These are phyloP conservation scores for Cinclus mexicanus DNA, from an alignment of 2,113 vertebrate genomes.

Conservation along the genomic window DNA sequence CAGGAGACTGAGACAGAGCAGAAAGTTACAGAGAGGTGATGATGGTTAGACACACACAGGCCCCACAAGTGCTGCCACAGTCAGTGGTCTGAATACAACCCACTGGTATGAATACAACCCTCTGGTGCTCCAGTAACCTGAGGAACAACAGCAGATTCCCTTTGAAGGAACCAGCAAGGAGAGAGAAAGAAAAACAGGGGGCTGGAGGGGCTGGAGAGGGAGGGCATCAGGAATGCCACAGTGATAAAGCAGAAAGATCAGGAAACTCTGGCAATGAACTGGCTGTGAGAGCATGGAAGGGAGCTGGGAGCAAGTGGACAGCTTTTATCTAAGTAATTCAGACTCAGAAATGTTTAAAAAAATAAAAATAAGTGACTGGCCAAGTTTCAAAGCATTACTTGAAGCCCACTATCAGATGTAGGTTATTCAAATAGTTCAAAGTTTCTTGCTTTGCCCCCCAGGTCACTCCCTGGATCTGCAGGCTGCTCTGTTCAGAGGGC, in stretches of 20 bases:
- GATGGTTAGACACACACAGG: background rate
- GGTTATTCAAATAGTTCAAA: background rate
- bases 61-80: rapidly evolving
- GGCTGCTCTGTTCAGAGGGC: background rate
- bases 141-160: background rate
- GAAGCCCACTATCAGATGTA: background rate
- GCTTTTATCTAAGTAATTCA: background rate
- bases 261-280: background rate
- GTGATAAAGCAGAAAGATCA: background rate
- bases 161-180: background rate
- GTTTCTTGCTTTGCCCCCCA: background rate
- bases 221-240: background rate
- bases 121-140: background rate
- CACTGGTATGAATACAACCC: background rate
- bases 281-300: background rate
- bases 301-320: background rate
- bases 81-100: background rate
- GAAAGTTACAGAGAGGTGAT: background rate
- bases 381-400: background rate
- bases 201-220: too few relatives aligned
- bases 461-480: background rate
- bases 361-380: background rate
- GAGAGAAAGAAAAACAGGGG: background rate
- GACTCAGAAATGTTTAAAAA: background rate
- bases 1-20: background rate